Evolutionary conservation across 2,888 invertebrate species (phyloP).

Genomic region (Heterodera filipjevi): DNA sequence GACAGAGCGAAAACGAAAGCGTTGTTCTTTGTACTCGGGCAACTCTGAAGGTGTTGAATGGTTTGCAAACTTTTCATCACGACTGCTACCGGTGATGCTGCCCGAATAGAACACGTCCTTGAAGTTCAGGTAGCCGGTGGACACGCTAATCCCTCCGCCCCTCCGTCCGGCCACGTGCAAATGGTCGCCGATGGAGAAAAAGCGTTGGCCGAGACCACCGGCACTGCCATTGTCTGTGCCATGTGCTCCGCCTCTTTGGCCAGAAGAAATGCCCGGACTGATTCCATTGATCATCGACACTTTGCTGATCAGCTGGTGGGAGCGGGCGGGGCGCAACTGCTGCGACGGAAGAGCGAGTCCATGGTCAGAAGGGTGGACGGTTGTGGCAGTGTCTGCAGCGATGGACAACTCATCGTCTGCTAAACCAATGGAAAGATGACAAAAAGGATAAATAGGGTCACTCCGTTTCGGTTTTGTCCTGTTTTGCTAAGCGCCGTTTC

Average conservation of each 20-base stretch:
- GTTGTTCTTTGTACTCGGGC: conserved; percentile 76
- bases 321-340: conserved; percentile 23
- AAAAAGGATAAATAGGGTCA: background rate
- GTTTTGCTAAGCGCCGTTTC: too few relatives aligned
- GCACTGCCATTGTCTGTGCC: background rate
- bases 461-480: too few relatives aligned
- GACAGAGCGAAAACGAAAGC: conserved; percentile 48
- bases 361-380: background rate
- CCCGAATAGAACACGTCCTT: conserved; percentile 87
- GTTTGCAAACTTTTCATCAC: background rate
- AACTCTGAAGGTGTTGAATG: conserved; percentile 69
- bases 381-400: background rate
- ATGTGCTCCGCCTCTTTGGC: background rate
- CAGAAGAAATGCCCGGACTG: background rate
- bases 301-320: conserved; percentile 25
- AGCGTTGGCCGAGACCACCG: conserved; percentile 35
- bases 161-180: conserved; percentile 29
- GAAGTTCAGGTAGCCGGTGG: conserved; percentile 59
- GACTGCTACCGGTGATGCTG: conserved; percentile 73
- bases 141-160: conserved; percentile 41
- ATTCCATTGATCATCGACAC: conserved; percentile 15
- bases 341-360: background rate
- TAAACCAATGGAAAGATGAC: background rate
- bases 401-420: background rate
- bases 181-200: conserved; percentile 38